These are phyloP conservation scores for Carettochelys insculpta DNA, from an alignment of 2,113 vertebrate species.

Conservation along the genomic window DNA sequence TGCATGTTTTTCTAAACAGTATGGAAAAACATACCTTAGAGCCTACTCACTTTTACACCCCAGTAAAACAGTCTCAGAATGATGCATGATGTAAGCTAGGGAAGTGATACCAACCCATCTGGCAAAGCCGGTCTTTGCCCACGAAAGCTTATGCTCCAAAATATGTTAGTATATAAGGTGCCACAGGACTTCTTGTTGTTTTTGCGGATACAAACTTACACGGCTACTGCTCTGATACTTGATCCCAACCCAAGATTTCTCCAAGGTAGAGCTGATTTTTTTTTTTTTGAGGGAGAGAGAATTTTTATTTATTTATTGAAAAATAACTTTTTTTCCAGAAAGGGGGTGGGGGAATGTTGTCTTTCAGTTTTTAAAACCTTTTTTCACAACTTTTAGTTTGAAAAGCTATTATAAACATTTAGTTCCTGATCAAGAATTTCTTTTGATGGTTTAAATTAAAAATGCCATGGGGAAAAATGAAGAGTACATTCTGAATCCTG, in stretches of 20 bases:
- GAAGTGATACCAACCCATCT: neutral
- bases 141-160: no score
- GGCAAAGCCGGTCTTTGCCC: no score
- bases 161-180: no score
- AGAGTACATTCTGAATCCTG: neutral
- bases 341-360: no score
- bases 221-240: no score
- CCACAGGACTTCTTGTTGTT: no score
- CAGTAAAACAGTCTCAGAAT: neutral
- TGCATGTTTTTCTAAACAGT: neutral
- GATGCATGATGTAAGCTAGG: neutral
- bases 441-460: neutral
- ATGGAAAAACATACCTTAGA: neutral
- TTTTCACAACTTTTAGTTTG: neutral
- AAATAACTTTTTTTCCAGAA: fast-evolving
- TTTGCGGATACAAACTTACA: no score
- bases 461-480: neutral
- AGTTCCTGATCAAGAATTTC: neutral
- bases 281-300: no score
- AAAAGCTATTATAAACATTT: neutral
- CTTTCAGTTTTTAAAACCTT: neutral
- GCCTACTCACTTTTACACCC: neutral
- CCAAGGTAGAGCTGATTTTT: neutral
- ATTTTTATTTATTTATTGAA: no score
- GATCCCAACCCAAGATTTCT: neutral